Evolutionary conservation across 2,113 vertebrate genomes (phyloP).

Genomic region (Dipodomys ordii): DNA sequence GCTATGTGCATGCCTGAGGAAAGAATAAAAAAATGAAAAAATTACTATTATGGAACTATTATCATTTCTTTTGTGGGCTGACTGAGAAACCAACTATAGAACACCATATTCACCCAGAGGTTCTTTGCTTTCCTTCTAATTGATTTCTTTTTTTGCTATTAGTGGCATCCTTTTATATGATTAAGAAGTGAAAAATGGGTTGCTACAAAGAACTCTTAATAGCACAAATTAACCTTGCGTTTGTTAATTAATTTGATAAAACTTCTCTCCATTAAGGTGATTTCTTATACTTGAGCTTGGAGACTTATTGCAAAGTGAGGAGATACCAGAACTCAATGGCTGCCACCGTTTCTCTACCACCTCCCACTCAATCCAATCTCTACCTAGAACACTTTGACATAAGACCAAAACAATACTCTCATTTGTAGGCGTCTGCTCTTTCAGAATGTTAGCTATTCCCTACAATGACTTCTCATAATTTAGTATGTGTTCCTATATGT

Average conservation of each 20-base stretch:
- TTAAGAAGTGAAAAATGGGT: conserved; percentile 31
- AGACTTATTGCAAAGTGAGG: background rate
- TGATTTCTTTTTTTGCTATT: conserved; percentile 13
- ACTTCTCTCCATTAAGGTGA: conserved; percentile 5
- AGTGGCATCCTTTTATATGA: conserved; percentile 41
- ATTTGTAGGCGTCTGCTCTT: background rate
- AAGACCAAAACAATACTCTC: background rate
- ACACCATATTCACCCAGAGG: background rate
- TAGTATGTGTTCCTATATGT: background rate
- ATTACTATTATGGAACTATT: background rate
- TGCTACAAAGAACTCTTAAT: conserved; percentile 40
- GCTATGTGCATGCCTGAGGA: background rate
- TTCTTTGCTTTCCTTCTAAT: background rate
- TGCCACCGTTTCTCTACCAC: background rate
- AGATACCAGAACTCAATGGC: background rate
- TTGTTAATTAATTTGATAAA: conserved; percentile 67
- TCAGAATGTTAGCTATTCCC: background rate
- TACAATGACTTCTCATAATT: background rate
- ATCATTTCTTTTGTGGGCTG: background rate
- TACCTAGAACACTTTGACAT: background rate
- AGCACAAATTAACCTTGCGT: conserved; percentile 51
- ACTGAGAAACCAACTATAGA: background rate
- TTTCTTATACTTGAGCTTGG: background rate
- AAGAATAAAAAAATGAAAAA: background rate
- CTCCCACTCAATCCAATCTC: background rate